Conservation (phyloP, 1,140 invertebrate species). For the Drosophila lacteicornis region DNA sequence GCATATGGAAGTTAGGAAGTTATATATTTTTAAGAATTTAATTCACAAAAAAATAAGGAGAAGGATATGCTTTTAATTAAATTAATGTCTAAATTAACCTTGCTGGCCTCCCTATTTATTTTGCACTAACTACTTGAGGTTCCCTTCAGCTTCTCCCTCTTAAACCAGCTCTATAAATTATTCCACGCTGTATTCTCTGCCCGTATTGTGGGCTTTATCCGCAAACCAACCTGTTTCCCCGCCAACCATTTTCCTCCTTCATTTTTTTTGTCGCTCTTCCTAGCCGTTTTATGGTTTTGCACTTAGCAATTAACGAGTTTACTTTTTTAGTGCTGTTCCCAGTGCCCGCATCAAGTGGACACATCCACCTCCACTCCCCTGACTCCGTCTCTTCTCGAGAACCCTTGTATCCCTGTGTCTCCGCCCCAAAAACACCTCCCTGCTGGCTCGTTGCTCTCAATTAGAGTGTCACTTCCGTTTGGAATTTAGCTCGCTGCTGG, state of each 20-base stretch:
- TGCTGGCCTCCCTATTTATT: background rate
- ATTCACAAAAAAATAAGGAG: background rate
- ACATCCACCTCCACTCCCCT: conserved; percentile 6
- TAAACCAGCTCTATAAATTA: conserved; percentile 5
- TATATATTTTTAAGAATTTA: background rate
- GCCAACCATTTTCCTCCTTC: background rate
- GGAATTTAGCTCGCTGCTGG: conserved; percentile 56
- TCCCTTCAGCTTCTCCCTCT: background rate
- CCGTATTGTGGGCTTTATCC: conserved; percentile 3
- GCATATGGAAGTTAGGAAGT: no score
- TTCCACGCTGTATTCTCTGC: background rate
- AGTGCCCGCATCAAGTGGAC: conserved; percentile 58
- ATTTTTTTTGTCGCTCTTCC: background rate
- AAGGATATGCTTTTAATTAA: background rate
- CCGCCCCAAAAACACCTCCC: conserved; percentile 49
- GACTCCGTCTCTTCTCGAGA: no score
- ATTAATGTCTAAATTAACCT: background rate
- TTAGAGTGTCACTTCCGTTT: conserved; percentile 66
- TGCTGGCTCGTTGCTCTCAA: conserved; percentile 64
- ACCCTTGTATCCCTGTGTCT: background rate
- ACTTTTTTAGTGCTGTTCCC: conserved; percentile 59
- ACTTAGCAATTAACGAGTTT: conserved; percentile 77
- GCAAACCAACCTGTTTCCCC: conserved; percentile 1
- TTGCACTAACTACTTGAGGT: background rate
- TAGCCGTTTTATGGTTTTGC: conserved; percentile 69